Base-by-base conservation (phyloP, 2,888 invertebrate species). In the Marronus borbonicus region DNA sequence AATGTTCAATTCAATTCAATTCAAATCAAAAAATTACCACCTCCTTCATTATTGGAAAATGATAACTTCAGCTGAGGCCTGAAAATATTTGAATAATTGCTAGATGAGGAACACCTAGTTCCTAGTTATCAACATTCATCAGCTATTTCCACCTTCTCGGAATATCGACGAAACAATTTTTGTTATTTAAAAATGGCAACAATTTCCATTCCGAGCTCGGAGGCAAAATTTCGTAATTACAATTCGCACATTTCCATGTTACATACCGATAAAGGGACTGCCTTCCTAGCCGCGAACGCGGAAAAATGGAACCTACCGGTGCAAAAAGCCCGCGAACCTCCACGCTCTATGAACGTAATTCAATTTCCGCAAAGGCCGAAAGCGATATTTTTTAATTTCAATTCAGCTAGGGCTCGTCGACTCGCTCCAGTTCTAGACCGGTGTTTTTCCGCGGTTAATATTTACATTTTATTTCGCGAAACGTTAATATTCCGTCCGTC, bases 351-450 rank as follows among this genome's bases (percentile, higher is more conserved):
- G 36, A 44, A 36, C 65, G 44, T 66, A 66, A 66, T 66, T 66
- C 65, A 66, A 66, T 66, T 66, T 66, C 65, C 65, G 65, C 44
- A 44, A 44, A 39, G 17, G 44, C 65, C 39, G 65, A 66, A 44
- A 44, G 65, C 65, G 7, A 66, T 66, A 66, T 66, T 66, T 66
- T 66, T 44, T 49, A 36, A 66, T 66, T 66, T 66, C 65, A 66
- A 66, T 66, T 66, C 39, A 44, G 20, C 44, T 20, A 66, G 39
- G 2, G 20, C 65, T 20, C 8, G 20, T 20, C 52, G 17, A 44
- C 44, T 8, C 10, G 52, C 17, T 52, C 7, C n/a, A 17, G n/a
- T 52, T 44, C 52, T 7, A 17, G 52, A n/a, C 20, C 17, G 17
- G 20, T 20, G 20, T 20, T 58, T 58, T 58, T 58, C 20, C 55